Percentiles rank a stretch among this genome's conserved stretches.
Conservation (phyloP, 2,888 invertebrate genomes). For the Ophioninae sp. region DNA sequence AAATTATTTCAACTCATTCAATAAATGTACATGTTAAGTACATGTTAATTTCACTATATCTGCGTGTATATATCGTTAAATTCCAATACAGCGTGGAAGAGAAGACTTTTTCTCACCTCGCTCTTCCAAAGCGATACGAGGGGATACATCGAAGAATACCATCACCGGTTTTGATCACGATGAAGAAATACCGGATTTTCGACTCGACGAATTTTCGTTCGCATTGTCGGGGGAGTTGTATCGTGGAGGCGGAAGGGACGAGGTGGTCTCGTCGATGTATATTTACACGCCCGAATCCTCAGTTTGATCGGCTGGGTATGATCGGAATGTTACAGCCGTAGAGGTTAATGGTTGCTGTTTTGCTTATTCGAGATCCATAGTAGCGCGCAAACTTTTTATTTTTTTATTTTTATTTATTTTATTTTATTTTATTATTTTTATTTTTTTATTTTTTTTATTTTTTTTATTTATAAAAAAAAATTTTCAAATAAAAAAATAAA, state of each 20-base stretch:
- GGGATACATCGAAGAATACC: slow-evolving; percentile 36
- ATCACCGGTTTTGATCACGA: slow-evolving; percentile 40
- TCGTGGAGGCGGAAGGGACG: not conserved
- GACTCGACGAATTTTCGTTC: slow-evolving; percentile 38
- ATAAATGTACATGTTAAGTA: not conserved
- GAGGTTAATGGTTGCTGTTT: slow-evolving; percentile 25
- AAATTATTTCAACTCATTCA: not conserved
- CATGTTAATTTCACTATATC: not conserved
- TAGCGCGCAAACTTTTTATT: not conserved
- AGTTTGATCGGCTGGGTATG: slow-evolving; percentile 34
- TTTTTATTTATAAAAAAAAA: too few relatives aligned
- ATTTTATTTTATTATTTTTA: too few relatives aligned
- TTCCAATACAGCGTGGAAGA: slow-evolving; percentile 15
- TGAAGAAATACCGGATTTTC: slow-evolving; percentile 59
- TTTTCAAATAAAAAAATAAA: too few relatives aligned
- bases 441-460: too few relatives aligned
- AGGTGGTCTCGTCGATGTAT: slow-evolving; percentile 4
- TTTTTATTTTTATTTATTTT: too few relatives aligned
- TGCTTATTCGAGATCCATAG: slow-evolving; percentile 3
- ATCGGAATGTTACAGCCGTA: slow-evolving; percentile 16
- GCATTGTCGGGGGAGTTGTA: slow-evolving; percentile 3
- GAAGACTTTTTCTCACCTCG: slow-evolving; percentile 42
- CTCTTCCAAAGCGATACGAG: not conserved
- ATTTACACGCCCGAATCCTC: slow-evolving; percentile 28
- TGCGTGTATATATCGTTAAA: not conserved